Evolutionary conservation across 2,888 invertebrate species (phyloP).

Genomic region (Euzophera pinguis): DNA sequence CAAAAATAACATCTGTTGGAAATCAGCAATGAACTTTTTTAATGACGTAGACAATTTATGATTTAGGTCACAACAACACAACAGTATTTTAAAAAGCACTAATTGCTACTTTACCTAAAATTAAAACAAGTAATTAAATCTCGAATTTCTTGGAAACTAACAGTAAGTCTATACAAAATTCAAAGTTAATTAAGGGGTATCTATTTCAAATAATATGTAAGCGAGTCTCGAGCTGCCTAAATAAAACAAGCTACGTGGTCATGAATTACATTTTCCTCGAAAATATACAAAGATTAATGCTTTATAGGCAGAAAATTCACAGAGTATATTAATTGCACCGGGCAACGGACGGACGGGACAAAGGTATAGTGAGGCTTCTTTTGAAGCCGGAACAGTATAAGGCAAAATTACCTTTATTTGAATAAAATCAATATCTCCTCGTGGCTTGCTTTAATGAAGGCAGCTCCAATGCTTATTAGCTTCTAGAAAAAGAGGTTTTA

Average conservation of each 20-base stretch:
- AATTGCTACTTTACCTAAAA: too few relatives aligned
- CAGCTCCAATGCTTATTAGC: constrained; percentile 63
- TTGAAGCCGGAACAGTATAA: constrained; percentile 50
- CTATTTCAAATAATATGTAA: too few relatives aligned
- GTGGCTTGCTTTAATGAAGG: constrained; percentile 58
- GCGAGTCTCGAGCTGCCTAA: not conserved
- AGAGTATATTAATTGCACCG: constrained; percentile 44
- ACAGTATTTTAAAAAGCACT: too few relatives aligned
- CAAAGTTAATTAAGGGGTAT: too few relatives aligned
- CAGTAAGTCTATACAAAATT: too few relatives aligned
- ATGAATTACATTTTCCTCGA: constrained; percentile 24
- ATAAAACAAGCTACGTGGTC: constrained; percentile 4
- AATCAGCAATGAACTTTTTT: too few relatives aligned
- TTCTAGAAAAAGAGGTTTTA: constrained; percentile 43
- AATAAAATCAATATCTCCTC: constrained; percentile 64
- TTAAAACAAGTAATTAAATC: too few relatives aligned
- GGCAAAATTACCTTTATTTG: constrained; percentile 61
- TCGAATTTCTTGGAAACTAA: too few relatives aligned
- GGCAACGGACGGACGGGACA: constrained; percentile 36
- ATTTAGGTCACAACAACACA: too few relatives aligned
- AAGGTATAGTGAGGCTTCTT: constrained; percentile 52
- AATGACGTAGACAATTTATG: too few relatives aligned
- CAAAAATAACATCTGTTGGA: too few relatives aligned
- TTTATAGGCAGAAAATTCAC: constrained; percentile 34
- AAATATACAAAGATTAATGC: constrained; percentile 25